Conservation (phyloP, 2,888 invertebrate species). For the Callyntrura sp. region DNA sequence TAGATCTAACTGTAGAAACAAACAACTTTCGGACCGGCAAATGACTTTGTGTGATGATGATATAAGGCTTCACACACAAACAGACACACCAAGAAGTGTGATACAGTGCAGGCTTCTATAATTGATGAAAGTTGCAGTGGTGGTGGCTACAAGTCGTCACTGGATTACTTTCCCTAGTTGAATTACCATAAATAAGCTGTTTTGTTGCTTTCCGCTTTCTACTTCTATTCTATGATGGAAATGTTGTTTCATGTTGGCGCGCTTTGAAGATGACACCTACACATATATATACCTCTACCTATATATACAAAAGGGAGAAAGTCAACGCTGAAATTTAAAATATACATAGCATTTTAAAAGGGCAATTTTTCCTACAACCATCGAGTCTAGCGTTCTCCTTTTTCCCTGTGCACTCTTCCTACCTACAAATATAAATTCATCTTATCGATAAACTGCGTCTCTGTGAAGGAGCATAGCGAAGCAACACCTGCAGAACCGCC, state of each 20-base stretch:
- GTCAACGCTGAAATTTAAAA: no score
- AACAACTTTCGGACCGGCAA: slow-evolving; percentile 8
- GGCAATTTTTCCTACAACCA: background rate
- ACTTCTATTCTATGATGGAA: background rate
- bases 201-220: background rate
- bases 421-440: background rate
- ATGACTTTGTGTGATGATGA: slow-evolving; percentile 13
- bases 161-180: slow-evolving; percentile 12
- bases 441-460: background rate
- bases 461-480: background rate
- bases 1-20: background rate
- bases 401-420: background rate
- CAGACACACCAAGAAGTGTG: background rate
- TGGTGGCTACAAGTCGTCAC: background rate
- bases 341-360: background rate
- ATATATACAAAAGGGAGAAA: no score
- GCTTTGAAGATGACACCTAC: no score
- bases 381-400: background rate
- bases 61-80: background rate
- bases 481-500: slow-evolving; percentile 24
- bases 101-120: background rate
- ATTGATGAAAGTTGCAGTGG: slow-evolving; percentile 9
- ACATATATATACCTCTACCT: no score
- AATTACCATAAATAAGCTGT: slow-evolving; percentile 10
- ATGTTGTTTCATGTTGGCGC: no score